Conservation (phyloP, 2,797 vertebrate species). For the Momotus momota region DNA sequence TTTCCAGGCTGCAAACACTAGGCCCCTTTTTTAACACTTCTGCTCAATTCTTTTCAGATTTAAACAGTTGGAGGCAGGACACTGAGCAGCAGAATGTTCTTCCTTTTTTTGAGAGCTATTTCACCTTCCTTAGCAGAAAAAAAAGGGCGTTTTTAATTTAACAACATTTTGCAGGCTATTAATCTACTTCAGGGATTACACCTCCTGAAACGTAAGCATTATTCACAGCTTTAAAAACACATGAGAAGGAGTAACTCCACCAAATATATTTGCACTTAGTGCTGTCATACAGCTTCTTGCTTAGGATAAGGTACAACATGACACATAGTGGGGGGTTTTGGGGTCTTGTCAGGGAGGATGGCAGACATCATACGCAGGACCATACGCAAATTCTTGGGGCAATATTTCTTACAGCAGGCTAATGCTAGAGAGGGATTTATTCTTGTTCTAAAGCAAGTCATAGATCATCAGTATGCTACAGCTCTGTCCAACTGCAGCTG, state of each 20-base stretch:
- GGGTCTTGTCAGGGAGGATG: neutral
- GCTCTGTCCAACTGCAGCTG: neutral
- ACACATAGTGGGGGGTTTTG: neutral
- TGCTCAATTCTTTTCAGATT: conserved; percentile 10
- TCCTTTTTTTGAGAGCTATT: conserved; percentile 9
- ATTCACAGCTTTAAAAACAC: conserved; percentile 13
- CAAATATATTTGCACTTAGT: neutral
- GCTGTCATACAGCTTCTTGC: neutral
- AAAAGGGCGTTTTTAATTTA: conserved; percentile 1
- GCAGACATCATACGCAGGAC: neutral
- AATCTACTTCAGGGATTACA: conserved; percentile 21
- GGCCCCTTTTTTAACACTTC: conserved; percentile 1
- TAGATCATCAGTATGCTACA: neutral
- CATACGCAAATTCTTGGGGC: neutral
- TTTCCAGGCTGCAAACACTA: neutral
- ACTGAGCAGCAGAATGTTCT: neutral
- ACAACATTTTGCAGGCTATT: neutral
- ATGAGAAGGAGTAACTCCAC: neutral
- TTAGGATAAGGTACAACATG: neutral
- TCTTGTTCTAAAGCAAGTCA: neutral
- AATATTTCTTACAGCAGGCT: neutral
- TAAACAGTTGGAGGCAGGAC: conserved; percentile 3
- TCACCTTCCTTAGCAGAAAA: conserved; percentile 9
- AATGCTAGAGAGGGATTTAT: neutral
- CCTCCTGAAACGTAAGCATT: conserved; percentile 7